These are phyloP conservation scores for Venustoraphidia nigricollis DNA, from an alignment of 2,888 invertebrate genomes.

Conservation along the genomic window DNA sequence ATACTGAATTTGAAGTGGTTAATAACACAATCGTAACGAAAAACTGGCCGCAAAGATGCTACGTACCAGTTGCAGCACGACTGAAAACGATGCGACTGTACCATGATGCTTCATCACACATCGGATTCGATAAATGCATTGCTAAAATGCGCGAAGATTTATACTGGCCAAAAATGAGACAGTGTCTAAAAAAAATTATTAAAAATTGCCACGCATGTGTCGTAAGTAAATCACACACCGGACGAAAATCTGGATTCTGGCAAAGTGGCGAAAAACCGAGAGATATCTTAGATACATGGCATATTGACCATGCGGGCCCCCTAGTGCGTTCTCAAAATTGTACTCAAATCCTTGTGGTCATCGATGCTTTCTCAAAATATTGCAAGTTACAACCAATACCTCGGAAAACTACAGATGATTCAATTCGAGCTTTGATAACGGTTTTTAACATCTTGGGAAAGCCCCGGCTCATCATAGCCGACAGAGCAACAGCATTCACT, in stretches of 20 bases:
- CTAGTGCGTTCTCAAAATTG: constrained; percentile 9
- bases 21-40: constrained; percentile 1
- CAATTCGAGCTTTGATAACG: constrained; percentile 7
- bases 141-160: constrained; percentile 2
- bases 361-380: constrained; percentile 13
- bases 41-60: constrained; percentile 4
- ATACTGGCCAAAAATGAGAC: constrained; percentile 8
- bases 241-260: constrained; percentile 8
- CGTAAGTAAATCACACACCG: constrained; percentile 15
- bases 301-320: constrained; percentile 14
- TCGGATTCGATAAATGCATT: constrained; percentile 10
- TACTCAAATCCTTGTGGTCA: constrained; percentile 11
- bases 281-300: constrained; percentile 12
- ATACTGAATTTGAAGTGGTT: constrained; percentile 1
- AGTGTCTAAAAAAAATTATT: constrained; percentile 9
- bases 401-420: constrained; percentile 10
- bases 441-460: constrained; percentile 10
- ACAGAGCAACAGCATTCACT: constrained; percentile 9
- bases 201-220: constrained; percentile 8
- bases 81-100: constrained; percentile 6
- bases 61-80: constrained; percentile 8
- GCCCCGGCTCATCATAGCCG: constrained; percentile 8
- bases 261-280: constrained; percentile 11
- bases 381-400: constrained; percentile 9
- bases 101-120: constrained; percentile 8